Evolutionary conservation across 2,797 vertebrate genomes (phyloP).

Genomic region (Clarias pachynema): DNA sequence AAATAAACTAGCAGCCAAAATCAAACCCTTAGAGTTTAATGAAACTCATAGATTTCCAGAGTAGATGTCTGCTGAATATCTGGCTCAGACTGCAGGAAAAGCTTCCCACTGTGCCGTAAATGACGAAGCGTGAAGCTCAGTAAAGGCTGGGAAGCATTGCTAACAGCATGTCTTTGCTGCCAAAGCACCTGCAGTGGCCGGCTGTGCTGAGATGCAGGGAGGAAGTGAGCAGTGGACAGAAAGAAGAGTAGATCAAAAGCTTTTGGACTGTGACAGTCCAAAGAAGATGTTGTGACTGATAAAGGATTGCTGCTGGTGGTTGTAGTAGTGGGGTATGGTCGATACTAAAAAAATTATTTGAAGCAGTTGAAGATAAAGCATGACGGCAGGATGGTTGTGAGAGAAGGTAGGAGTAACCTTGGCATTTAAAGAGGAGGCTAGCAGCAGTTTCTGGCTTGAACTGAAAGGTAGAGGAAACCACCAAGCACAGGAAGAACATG

Average conservation of each 20-base stretch:
- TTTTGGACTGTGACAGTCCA: neutral
- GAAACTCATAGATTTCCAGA: slow-evolving; percentile 31
- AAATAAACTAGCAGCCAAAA: neutral
- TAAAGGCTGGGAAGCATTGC: slow-evolving; percentile 38
- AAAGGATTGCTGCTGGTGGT: neutral
- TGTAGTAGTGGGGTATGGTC: too few species aligned
- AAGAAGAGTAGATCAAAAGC: neutral
- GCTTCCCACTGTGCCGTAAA: slow-evolving; percentile 18
- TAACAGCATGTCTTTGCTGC: slow-evolving; percentile 48
- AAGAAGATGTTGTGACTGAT: neutral
- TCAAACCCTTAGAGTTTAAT: neutral
- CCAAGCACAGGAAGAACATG: too few species aligned
- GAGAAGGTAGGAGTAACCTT: slow-evolving; percentile 12
- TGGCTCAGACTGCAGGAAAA: slow-evolving; percentile 32
- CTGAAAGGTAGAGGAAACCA: neutral
- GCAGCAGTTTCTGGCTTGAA: neutral
- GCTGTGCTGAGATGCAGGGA: neutral
- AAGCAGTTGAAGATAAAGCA: neutral
- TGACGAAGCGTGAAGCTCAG: slow-evolving; percentile 3
- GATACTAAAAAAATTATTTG: neutral
- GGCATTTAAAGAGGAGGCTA: slow-evolving; percentile 11
- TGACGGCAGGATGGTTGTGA: neutral
- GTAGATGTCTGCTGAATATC: slow-evolving; percentile 38
- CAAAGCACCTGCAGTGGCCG: slow-evolving; percentile 25
- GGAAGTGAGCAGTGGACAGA: slow-evolving; percentile 1